A percentile compares a stretch with the other conserved stretches of the same genome.
These are phyloP conservation scores for Mobula hypostoma DNA, from an alignment of 2,113 vertebrate species.

Conservation along the genomic window DNA sequence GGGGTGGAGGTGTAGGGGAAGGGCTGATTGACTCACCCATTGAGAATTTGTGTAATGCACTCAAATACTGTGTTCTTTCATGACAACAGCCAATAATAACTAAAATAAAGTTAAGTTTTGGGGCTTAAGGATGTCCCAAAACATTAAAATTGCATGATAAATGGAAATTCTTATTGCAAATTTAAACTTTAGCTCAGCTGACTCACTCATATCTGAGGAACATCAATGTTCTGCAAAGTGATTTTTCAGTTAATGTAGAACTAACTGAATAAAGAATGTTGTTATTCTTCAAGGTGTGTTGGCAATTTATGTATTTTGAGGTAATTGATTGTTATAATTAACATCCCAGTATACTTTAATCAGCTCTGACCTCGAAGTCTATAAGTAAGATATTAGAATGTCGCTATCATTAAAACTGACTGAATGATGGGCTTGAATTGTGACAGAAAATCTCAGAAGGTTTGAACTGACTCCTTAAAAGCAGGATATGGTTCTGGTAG, in stretches of 20 bases:
- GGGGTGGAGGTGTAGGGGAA: not conserved
- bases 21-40: not conserved
- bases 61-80: not conserved
- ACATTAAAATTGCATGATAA: no score
- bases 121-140: no score
- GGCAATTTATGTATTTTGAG: no score
- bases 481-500: not conserved
- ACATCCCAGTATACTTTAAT: slow-evolving; percentile 8
- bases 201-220: not conserved
- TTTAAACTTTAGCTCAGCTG: not conserved
- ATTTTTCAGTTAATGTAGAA: not conserved
- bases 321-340: slow-evolving; percentile 6
- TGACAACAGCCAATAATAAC: not conserved
- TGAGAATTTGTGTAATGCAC: not conserved
- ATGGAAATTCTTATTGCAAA: no score
- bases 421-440: not conserved
- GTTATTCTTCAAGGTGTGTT: not conserved
- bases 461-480: not conserved
- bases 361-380: not conserved
- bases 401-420: not conserved
- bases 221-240: not conserved
- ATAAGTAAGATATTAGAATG: not conserved
- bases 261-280: not conserved
- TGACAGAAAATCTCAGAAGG: not conserved
- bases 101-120: not conserved